Percentiles rank a stretch among this genome's conserved stretches.
These are phyloP conservation scores for Periophthalmus modestus DNA, from an alignment of 2,113 vertebrate genomes.

Conservation along the genomic window DNA sequence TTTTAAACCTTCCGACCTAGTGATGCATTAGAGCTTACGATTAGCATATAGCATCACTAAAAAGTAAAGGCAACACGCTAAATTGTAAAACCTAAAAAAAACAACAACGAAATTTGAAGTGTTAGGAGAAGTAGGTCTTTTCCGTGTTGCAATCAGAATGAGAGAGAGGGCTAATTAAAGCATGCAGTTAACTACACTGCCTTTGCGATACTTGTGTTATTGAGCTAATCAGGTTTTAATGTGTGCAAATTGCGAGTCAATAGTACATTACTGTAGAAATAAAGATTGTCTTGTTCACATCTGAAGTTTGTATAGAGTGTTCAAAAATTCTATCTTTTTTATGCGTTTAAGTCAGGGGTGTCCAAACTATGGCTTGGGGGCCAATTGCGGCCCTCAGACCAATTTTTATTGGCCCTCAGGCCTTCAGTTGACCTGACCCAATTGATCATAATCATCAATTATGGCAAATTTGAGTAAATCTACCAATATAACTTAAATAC, in stretches of 20 bases:
- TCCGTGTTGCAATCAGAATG: neutral
- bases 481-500: no score
- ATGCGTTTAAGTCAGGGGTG: no score
- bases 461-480: no score
- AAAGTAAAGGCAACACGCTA: neutral
- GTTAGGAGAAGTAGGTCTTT: neutral
- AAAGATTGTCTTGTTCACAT: neutral
- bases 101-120: neutral
- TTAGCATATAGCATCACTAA: neutral
- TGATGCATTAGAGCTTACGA: slow-evolving; percentile 10
- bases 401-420: no score
- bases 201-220: neutral
- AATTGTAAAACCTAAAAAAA: neutral
- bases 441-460: no score
- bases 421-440: no score
- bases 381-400: no score
- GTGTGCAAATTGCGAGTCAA: neutral
- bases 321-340: neutral
- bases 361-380: no score
- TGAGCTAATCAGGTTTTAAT: slow-evolving; percentile 1
- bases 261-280: neutral
- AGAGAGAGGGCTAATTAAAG: neutral
- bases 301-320: neutral
- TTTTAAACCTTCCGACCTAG: slow-evolving; percentile 43
- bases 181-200: neutral